Evolutionary conservation across 64 coral and sea anemone species (phyloP), one percentile per base, ranked within the genome.

Genomic region (Pocillopora damicornis): DNA sequence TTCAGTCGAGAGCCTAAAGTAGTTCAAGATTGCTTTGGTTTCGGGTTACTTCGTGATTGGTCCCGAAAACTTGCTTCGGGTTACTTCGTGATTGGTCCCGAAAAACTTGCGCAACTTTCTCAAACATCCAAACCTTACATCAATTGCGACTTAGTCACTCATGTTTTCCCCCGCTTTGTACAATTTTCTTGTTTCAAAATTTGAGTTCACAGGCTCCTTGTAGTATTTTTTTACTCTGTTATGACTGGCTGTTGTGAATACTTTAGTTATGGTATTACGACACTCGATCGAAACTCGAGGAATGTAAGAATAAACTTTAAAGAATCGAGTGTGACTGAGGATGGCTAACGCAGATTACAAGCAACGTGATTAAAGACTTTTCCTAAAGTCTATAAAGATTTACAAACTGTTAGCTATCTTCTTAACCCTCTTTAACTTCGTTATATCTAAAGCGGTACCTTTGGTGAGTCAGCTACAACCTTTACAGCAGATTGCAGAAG

Each of bases 391-490:
- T 51, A 4, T 51, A 2, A 51, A 51, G 42, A 51, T 51, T 2
- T 2, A 51, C 2, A 51, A 51, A 51, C 42, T 51, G 42, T 7
- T 51, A 51, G 3, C 42, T 51, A 7, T 51, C 42, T 2, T 51
- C 42, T 51, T 51, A 51, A 51, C 42, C 42, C 42, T 51, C 42
- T 51, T 51, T 51, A 51, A 51, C 30, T 30, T 30, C 42, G 42
- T 51, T 58, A 11, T 73, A 83, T 75, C 60, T 30, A 59, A 17
- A 30, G 12, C 58, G 12, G 11, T 93, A 99, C 97, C 88, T 95
- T 92, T 77, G 97, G 97, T 42, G 97, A 99, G 26, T 99, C 97
- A 66, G 93, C 90, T 15, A 99, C 90, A 58, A 99, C 69, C 76
- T 99, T 99, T 9, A 99, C 88, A 83, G 97, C 87, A 62, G 88